Conservation (phyloP, 2,888 invertebrate species). For the Rhyacophila evoluta region DNA sequence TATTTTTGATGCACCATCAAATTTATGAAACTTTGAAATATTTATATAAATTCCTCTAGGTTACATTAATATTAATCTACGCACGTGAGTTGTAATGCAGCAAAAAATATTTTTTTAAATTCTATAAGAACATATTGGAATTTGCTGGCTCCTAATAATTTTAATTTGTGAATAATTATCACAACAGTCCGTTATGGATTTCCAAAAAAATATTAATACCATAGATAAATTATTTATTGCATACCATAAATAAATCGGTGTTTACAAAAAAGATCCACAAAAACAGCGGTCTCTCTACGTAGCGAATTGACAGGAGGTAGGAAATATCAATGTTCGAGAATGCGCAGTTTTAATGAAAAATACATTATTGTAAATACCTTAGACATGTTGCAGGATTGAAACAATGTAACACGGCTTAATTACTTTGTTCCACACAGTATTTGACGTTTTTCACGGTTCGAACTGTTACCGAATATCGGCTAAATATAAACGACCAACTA, state of each 20-base stretch:
- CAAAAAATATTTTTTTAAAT: too few species aligned
- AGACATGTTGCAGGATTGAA: neutral
- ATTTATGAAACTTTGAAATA: too few species aligned
- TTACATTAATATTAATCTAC: too few species aligned
- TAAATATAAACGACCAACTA: neutral
- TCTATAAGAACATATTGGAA: too few species aligned
- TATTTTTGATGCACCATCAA: too few species aligned
- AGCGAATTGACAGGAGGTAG: neutral
- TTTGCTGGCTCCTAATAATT: too few species aligned
- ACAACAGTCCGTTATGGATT: too few species aligned
- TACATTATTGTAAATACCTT: neutral
- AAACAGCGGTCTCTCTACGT: slow-evolving; percentile 5
- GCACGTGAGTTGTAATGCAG: too few species aligned
- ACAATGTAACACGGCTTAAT: neutral
- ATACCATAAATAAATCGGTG: slow-evolving; percentile 11
- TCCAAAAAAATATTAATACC: neutral
- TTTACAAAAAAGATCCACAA: neutral
- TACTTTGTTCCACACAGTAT: neutral
- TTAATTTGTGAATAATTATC: too few species aligned
- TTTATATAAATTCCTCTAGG: too few species aligned
- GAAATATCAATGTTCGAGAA: neutral
- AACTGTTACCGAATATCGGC: neutral
- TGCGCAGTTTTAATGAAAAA: neutral
- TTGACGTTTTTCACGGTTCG: neutral
- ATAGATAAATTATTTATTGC: neutral